Conservation (phyloP, 2,113 vertebrate species). For the Gymnobelideus leadbeateri region DNA sequence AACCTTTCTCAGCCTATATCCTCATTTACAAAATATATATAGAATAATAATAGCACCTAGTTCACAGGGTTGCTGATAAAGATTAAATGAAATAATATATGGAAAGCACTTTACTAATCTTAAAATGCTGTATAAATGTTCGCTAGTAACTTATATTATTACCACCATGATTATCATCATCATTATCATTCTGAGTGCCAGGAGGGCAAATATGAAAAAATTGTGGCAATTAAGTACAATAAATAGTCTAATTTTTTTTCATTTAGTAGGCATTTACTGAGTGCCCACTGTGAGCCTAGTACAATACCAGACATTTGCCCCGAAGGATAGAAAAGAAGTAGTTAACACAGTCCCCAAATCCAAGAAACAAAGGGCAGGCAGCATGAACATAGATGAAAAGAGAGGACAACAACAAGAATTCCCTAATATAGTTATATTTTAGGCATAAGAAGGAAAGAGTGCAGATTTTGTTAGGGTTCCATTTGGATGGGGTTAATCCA, state of each 20-base stretch:
- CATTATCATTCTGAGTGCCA: neutral
- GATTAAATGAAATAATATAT: neutral
- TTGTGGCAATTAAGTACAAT: neutral
- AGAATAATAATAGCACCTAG: neutral
- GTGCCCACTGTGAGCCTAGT: neutral
- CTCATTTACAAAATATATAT: neutral
- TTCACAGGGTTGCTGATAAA: neutral
- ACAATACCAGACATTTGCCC: too few species aligned
- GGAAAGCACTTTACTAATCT: neutral
- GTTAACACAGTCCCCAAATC: neutral
- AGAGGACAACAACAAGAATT: neutral
- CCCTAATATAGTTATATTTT: neutral
- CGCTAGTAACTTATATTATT: neutral
- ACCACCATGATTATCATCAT: neutral
- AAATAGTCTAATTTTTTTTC: neutral
- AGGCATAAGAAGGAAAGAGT: neutral
- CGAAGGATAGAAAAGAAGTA: neutral
- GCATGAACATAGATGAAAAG: neutral
- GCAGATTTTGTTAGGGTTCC: neutral
- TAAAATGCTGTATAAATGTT: neutral
- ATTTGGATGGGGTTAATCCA: too few species aligned
- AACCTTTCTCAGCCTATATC: neutral
- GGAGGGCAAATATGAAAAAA: neutral
- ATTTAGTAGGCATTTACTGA: neutral
- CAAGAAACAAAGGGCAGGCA: neutral